Base-by-base conservation (phyloP, 2,797 vertebrate species). In the Menidia menidia region DNA sequence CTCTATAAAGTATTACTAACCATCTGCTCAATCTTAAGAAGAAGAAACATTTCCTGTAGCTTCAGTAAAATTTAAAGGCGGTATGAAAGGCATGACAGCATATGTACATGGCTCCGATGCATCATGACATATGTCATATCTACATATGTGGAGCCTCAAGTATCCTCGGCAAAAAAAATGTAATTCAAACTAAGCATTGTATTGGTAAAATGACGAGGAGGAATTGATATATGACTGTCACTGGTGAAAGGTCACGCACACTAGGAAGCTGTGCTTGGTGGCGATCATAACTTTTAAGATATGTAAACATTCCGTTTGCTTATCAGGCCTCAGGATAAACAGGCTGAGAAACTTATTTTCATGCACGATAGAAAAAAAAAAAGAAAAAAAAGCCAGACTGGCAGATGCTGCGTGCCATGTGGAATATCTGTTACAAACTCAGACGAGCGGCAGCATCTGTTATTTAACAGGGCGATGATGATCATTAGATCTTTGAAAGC, bases 281-380 rank as follows among this genome's bases (percentile, higher is more conserved):
- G n/a, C n/a, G n/a, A n/a, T n/a, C n/a, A n/a, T n/a, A n/a, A n/a
- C 35, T 54, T 59, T 42, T 72, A 77, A 65, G 75, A 79, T 65
- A 64, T 73, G 51, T 60, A 35, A 39, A 81, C 66, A 72, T 39
- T 25, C 64, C 60, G 33, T 45, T 71, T n/a, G n/a, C n/a, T n/a
- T n/a, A n/a, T n/a, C n/a, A n/a, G 71, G 82, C 65, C 62, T 81
- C 53, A 0, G 60, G 59, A 60, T 52, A 67, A 65, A 7, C 8
- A 50, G 39, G 56, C 39, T 41, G 54, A 68, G 60, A 72, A 63
- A 3, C n/a, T n/a, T 25, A 6, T 13, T 60, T 65, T 35, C 1
- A 1, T 45, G 43, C 16, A 70, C 39, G 45, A 4, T 61, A 14
- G 16, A 19, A 15, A 44, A 2, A 14, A 4, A 58, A 72, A 30